Evolutionary conservation across 2,888 invertebrate genomes (phyloP), one percentile per base, ranked within the genome.

Genomic region (Monochamus alternatus): DNA sequence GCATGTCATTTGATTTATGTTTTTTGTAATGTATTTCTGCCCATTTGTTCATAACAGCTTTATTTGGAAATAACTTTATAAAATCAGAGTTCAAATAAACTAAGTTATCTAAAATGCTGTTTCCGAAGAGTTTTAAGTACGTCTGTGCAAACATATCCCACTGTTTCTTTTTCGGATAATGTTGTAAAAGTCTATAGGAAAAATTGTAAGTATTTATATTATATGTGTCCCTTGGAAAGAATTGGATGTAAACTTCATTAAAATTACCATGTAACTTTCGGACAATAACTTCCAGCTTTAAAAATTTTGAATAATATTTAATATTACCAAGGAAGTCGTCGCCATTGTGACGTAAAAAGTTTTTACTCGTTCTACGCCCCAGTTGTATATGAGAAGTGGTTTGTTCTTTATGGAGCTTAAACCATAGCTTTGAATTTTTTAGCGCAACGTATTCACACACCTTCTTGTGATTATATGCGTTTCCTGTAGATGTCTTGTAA

Each of bases 321-420:
- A 75, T 52, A 72, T 81, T 73, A 64, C 77, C 73, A 8, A 74
- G 14, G n/a, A 80, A 65, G 10, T 81, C 76, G 7, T 80, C 73
- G 68, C 78, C 72, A 32, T 74, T 74, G 4, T 75, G 38, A 44
- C 75, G 68, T 22, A 81, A 32, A 4, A 80, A 32, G 55, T 63
- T 73, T 74, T 76, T 80, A 32, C 76, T 80, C 5, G 79, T 79
- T 52, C 75, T 76, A 47, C 76, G 77, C 5, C 83, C 81, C 32
- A 81, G 9, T 31, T 30, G 62, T 32, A 30, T 14, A 5, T 66
- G 31, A 44, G 3, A 1, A 30, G 71, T 31, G 51, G 75, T 68
- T 22, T 64, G 14, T 31, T 77, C 55, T n/a, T 78, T 67, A 44
- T 58, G 38, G 1, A 82, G 73, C 44, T 78, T 71, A 47, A 80